These are phyloP conservation scores for Lucilia sericata DNA, from an alignment of 1,140 invertebrate genomes.

Conservation along the genomic window DNA sequence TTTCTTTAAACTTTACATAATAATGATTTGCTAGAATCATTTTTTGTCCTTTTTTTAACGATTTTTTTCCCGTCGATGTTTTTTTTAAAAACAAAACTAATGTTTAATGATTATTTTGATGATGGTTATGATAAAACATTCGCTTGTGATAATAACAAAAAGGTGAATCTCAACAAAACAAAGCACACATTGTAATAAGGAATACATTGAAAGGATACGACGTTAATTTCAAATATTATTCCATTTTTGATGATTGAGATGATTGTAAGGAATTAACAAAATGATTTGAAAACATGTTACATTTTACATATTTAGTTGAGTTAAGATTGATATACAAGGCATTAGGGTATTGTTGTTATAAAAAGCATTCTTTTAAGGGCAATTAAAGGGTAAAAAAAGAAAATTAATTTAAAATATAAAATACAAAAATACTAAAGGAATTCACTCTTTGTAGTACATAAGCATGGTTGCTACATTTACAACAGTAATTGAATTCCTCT, in stretches of 20 bases:
- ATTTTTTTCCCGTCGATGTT: no score
- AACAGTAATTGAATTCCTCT: not conserved
- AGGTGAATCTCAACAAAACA: not conserved
- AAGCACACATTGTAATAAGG: not conserved
- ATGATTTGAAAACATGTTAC: slow-evolving; percentile 9
- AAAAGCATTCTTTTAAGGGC: slow-evolving; percentile 16
- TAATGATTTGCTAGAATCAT: no score
- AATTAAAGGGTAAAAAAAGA: not conserved
- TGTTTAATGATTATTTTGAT: no score
- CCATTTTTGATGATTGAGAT: not conserved
- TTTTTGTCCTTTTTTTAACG: no score
- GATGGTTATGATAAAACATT: no score
- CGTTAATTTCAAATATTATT: not conserved
- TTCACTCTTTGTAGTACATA: no score
- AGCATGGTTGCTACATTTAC: no score
- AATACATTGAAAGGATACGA: not conserved
- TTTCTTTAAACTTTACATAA: no score
- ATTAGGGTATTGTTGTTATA: not conserved
- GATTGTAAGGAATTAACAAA: no score
- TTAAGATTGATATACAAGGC: slow-evolving; percentile 1
- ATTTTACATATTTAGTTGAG: slow-evolving; percentile 20
- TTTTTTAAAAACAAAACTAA: no score
- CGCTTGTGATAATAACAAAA: not conserved
- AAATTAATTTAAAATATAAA: not conserved
- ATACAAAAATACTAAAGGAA: not conserved